Base-by-base conservation (phyloP, 1,140 invertebrate species). In the Parasteatoda tepidariorum region DNA sequence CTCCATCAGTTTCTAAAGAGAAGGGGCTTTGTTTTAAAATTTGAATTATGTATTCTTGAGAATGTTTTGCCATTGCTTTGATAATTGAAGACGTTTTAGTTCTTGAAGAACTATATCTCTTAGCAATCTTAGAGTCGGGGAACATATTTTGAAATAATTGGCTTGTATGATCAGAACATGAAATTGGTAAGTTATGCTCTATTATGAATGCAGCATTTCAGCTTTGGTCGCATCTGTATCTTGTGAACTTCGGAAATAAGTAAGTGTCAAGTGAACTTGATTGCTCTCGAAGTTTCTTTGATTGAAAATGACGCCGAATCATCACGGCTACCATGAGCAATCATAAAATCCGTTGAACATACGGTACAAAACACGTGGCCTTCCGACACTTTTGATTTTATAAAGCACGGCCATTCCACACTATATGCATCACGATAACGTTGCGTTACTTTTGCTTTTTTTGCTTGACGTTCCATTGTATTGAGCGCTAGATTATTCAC, bases 51-150 rank as follows among this genome's bases (percentile, higher is more conserved):
- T n/a, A n/a, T 9, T 55, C 4, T 33, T 18, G 9, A 15, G 13
- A 5, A 6, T 4, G 7, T 11, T 74, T 15, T 26, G 55, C 41
- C 18, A 74, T 30, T 9, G 5, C 13, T 59, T 34, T 6, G 13
- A 26, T 31, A 9, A 74, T 74, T 11, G 71, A 15, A 33, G 71
- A 31, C 3, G 71, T 59, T 55, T 74, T 74, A 4, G 71, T 57
- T 26, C 26, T 3, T 6, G 28, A 3, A 22, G 3, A 31, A 7
- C 48, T 18, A 55, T 57, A 57, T 74, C 57, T 55, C 33, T 28
- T 9, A 24, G 30, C 71, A 7, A 31, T 71, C 13, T 38, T 13
- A 30, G 41, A 74, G 28, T 74, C 28, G 3, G 71, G 54, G 33
- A 74, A 74, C 67, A 70, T 70, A 9, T 38, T 24, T n/a, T 13